Conservation (phyloP, 2,113 vertebrate species). For the Carassius carassius region DNA sequence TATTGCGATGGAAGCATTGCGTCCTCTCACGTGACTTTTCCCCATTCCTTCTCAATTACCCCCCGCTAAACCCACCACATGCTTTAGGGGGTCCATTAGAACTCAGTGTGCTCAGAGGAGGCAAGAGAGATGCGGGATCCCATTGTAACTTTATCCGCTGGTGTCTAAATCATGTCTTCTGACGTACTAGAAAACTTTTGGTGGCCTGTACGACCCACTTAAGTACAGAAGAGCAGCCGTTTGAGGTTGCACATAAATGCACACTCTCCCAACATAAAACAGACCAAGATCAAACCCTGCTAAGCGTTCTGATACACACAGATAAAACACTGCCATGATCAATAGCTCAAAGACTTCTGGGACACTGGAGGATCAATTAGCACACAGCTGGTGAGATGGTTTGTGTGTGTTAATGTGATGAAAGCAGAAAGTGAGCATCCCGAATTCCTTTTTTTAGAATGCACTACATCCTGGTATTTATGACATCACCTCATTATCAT, state of each 20-base stretch:
- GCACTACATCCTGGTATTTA: conserved; percentile 40
- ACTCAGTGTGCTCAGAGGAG: too few relatives aligned
- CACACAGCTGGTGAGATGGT: conserved; percentile 38
- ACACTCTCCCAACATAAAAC: conserved; percentile 40
- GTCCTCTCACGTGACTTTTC: too few relatives aligned
- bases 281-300: conserved; percentile 44
- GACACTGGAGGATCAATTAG: conserved; percentile 41
- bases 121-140: too few relatives aligned
- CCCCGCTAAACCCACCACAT: too few relatives aligned
- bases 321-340: conserved; percentile 44
- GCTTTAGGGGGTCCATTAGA: too few relatives aligned
- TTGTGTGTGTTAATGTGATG: conserved; percentile 5
- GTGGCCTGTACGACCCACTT: background rate
- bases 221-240: background rate
- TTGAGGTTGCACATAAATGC: conserved; percentile 20
- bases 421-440: conserved; percentile 12
- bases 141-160: too few relatives aligned
- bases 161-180: background rate
- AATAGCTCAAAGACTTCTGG: conserved; percentile 52
- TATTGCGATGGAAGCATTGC: too few relatives aligned
- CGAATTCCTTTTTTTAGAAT: conserved; percentile 16
- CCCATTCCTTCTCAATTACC: too few relatives aligned
- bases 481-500: conserved; percentile 33
- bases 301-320: conserved; percentile 46
- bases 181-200: background rate